Base-by-base conservation (phyloP, 2,888 invertebrate genomes). In the Tipula confusa region DNA sequence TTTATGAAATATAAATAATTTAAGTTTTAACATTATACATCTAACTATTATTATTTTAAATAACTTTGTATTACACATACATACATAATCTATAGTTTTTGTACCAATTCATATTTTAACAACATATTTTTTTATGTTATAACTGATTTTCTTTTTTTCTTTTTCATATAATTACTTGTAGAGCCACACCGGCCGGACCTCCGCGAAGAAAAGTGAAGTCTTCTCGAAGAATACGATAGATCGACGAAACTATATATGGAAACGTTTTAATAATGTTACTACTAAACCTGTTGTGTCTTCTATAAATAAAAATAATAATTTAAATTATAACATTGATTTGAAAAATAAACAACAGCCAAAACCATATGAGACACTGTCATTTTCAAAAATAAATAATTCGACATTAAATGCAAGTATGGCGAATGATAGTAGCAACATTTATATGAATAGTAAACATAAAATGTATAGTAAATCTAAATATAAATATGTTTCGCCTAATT, bases 161-260 rank as follows among this genome's bases (percentile, higher is more conserved):
- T 7, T 80, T 29, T 18, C n/a, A 15, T 29, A 29, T 28, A 79
- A 64, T 6, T 28, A 29, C 13, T 80, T 80, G 9, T 31, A 80
- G 80, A n/a, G 31, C 87, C 84, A 84, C 83, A 83, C 18, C 83
- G 79, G 36, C 85, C 82, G 83, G 36, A 82, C 86, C 86, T 84
- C 87, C 86, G 33, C 88, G 89, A 84, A 87, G 89, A 84, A 89
- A 89, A 85, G 87, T 88, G 83, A 87, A 89, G 79, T 84, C 87
- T 38, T 86, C 87, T 84, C 87, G 89, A 84, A 88, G 89, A 83
- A 85, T 86, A 84, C 89, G 89, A 87, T 89, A 89, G 88, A 85
- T 86, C 86, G 80, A 6, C 29, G 80, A 29, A 29, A 80, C 15
- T 80, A 29, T 80, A 31, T 80, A 29, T 80, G 80, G 80, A 80